Evolutionary conservation across 2,888 invertebrate species (phyloP).

Genomic region (Pardosa pseudoannulata): DNA sequence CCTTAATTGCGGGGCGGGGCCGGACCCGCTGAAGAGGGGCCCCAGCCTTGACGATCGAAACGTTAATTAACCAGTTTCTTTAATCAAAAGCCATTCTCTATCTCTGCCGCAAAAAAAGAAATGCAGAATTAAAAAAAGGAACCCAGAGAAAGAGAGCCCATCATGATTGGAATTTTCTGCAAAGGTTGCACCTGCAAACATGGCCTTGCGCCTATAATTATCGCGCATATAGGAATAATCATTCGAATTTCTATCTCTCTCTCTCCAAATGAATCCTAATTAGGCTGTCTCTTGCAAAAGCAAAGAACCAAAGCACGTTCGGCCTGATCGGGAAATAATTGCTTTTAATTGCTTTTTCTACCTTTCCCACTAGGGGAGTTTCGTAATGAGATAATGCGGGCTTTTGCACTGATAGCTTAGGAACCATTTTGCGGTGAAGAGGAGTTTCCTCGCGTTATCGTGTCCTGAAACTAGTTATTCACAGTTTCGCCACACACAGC

Average conservation of each 20-base stretch:
- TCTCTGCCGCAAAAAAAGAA: constrained; percentile 21
- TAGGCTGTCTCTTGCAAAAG: constrained; percentile 49
- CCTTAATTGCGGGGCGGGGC: constrained; percentile 66
- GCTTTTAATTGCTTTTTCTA: constrained; percentile 68
- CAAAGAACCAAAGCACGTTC: constrained; percentile 44
- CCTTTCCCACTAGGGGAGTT: constrained; percentile 32
- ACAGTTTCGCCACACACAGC: not conserved
- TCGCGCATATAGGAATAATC: constrained; percentile 61
- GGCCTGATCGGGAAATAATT: constrained; percentile 61
- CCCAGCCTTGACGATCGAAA: constrained; percentile 60
- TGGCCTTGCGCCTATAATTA: constrained; percentile 62
- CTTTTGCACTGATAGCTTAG: not conserved
- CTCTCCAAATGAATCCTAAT: constrained; percentile 57
- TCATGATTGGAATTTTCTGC: constrained; percentile 56
- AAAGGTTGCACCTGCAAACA: constrained; percentile 67
- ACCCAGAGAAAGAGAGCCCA: too few relatives aligned
- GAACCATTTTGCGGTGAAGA: too few relatives aligned
- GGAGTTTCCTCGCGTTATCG: not conserved
- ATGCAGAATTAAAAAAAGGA: constrained; percentile 37
- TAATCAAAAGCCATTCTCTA: constrained; percentile 65
- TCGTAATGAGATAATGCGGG: constrained; percentile 46
- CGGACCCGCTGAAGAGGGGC: constrained; percentile 31
- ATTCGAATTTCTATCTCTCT: constrained; percentile 47
- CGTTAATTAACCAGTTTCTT: constrained; percentile 64
- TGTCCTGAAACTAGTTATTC: not conserved